Evolutionary conservation across 2,888 invertebrate genomes (phyloP), one percentile per base, ranked within the genome.

Genomic region (Dryococelus australis): DNA sequence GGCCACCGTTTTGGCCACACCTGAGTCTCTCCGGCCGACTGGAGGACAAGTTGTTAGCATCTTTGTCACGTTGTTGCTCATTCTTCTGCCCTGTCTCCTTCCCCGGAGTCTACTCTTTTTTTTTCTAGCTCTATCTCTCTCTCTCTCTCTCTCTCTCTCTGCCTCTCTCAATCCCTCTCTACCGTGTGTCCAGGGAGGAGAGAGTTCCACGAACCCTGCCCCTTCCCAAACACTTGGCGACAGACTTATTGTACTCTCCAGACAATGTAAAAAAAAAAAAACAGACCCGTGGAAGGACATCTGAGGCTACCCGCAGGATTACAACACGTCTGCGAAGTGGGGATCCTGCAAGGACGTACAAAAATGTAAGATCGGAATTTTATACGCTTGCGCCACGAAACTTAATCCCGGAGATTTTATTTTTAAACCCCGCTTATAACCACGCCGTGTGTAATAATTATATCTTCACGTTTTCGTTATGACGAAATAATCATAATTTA

Each of bases 21-120:
- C 47, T 47, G 12, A 47, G 47, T 47, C 47, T 2, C 16, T n/a
- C 47, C 35, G 35, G 35, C 35, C 1, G 35, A 35, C 51, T 8
- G 20, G 8, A 83, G 28, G 83, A 87, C 85, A 87, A 85, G 85
- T 85, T 87, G 87, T 87, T 85, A 85, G 51, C 85, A 85, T 87
- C 80, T 85, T 85, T 85, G 87, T 87, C 87, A 87, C 87, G 87
- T 85, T 79, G 43, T 85, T 80, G 47, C 51, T 80, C 85, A 20
- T 83, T 35, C 83, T 20, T 83, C 43, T 35, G 20, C 43, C 28
- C n/a, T 20, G 16, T n/a, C 35, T 83, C 43, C 83, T 43, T 28
- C 28, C 65, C 65, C 24, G 12, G 20, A 10, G n/a, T 65, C 20
- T 65, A 16, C 20, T 65, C 65, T 24, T n/a, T 65, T 20, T 65